Percentiles rank a stretch among this genome's conserved stretches.
phyloP scores from a whole-genome alignment of 92 coral and sea anemone species.

The Paragorgia papillata region DNA sequence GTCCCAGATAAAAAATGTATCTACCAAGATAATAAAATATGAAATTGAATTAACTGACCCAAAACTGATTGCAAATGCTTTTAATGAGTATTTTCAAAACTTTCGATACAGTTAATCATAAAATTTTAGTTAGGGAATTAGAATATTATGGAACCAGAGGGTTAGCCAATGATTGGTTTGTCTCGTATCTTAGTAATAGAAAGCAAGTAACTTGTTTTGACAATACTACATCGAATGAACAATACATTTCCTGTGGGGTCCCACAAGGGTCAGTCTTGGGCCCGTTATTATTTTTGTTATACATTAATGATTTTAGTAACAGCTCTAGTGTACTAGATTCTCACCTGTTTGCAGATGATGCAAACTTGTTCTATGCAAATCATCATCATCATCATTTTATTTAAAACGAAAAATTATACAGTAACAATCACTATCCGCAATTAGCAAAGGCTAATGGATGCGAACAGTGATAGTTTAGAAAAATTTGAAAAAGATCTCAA shows the following conservation, averaged over 20 bases:
- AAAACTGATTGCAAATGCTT: slow-evolving; percentile 29
- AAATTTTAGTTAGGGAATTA: too few species aligned
- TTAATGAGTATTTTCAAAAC: slow-evolving; percentile 46
- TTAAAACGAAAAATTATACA: neutral
- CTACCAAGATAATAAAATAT: slow-evolving; percentile 31
- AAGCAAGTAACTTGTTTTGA: neutral
- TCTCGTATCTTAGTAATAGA: slow-evolving; percentile 7
- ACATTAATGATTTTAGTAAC: slow-evolving; percentile 48
- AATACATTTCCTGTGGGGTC: slow-evolving; percentile 45
- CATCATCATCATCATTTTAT: neutral
- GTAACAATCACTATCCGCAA: neutral
- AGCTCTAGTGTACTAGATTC: slow-evolving; percentile 45
- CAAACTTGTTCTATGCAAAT: neutral
- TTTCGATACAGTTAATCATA: neutral
- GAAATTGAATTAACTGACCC: slow-evolving; percentile 46
- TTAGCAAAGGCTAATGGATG: too few species aligned
- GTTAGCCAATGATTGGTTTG: slow-evolving; percentile 17
- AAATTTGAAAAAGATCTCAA: too few species aligned
- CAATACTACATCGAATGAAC: slow-evolving; percentile 12
- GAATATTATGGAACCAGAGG: slow-evolving; percentile 1
- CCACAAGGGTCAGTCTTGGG: slow-evolving; percentile 63
- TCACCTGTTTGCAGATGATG: slow-evolving; percentile 65
- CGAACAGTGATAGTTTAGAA: too few species aligned
- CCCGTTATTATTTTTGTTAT: slow-evolving; percentile 49
- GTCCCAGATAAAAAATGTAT: slow-evolving; percentile 32